A percentile compares a stretch with the other conserved stretches of the same genome.
Conservation (phyloP, 2,888 invertebrate species). For the Eupithecia insigniata region DNA sequence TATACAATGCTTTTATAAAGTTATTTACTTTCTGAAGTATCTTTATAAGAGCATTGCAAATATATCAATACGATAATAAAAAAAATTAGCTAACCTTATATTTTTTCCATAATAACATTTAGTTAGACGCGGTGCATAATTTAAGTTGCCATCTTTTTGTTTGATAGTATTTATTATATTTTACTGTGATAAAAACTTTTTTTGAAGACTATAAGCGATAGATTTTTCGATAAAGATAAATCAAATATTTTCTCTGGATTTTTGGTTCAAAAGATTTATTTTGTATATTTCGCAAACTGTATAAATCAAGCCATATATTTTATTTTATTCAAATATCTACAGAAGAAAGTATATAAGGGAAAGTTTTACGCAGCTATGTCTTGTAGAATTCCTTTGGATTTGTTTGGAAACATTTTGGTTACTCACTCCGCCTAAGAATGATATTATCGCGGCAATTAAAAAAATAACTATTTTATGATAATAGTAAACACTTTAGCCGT, state of each 20-base stretch:
- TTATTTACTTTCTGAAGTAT: neutral
- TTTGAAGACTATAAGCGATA: constrained; percentile 48
- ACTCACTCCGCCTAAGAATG: constrained; percentile 79
- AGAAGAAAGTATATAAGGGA: constrained; percentile 22
- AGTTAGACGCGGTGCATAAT: constrained; percentile 71
- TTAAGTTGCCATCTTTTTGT: constrained; percentile 74
- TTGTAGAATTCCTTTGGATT: constrained; percentile 29
- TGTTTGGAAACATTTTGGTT: constrained; percentile 52
- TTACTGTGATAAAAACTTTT: constrained; percentile 79
- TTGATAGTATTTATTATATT: constrained; percentile 79
- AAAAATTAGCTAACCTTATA: constrained; percentile 15
- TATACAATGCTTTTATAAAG: constrained; percentile 6
- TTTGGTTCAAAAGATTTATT: constrained; percentile 39
- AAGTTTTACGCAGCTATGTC: constrained; percentile 50
- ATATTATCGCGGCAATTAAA: constrained; percentile 72
- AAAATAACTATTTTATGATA: constrained; percentile 71
- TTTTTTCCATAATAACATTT: constrained; percentile 33
- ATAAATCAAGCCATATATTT: constrained; percentile 16
- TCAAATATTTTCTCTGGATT: constrained; percentile 29
- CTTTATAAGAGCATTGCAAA: neutral
- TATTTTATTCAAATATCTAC: constrained; percentile 33
- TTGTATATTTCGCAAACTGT: constrained; percentile 34
- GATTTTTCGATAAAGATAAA: constrained; percentile 37
- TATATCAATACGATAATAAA: neutral
- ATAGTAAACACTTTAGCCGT: constrained; percentile 77